phyloP scores from a whole-genome alignment of 2,888 invertebrate species.

The Drosophila meridionalis region DNA sequence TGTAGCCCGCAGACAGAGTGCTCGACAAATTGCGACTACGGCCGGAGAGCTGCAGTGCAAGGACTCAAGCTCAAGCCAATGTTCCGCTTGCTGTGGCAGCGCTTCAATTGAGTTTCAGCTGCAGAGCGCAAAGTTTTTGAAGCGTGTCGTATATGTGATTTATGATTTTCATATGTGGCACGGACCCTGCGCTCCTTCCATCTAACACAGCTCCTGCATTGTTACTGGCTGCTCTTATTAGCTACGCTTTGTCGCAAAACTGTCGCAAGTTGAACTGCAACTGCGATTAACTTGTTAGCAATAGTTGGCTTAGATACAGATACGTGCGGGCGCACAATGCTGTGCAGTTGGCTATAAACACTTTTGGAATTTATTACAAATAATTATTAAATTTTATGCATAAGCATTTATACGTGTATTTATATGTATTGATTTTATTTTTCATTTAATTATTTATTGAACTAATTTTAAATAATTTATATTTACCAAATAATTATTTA shows the following conservation, averaged over 20 bases:
- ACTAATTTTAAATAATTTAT: no score
- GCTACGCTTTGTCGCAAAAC: conserved; percentile 52
- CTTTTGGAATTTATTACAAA: background rate
- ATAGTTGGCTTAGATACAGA: conserved; percentile 31
- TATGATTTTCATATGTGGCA: conserved; percentile 62
- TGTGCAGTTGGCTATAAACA: conserved; percentile 9
- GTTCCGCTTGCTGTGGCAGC: conserved; percentile 18
- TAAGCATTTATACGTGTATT: no score
- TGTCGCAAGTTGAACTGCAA: conserved; percentile 66
- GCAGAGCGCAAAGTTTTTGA: conserved; percentile 45
- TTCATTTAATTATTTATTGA: no score
- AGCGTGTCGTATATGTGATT: conserved; percentile 60
- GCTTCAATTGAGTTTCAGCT: conserved; percentile 18
- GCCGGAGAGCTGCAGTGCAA: conserved; percentile 24
- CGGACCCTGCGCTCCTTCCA: background rate
- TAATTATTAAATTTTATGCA: background rate
- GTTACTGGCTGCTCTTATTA: conserved; percentile 62
- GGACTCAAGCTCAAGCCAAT: conserved; percentile 5
- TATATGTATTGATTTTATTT: no score
- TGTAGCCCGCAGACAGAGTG: conserved; percentile 10
- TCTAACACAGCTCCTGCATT: conserved; percentile 13
- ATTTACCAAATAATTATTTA: no score
- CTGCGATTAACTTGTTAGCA: conserved; percentile 69
- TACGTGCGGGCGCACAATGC: conserved; percentile 8
- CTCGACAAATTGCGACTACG: conserved; percentile 36